Conservation (phyloP, 2,888 invertebrate species). For the Ellobium chinense region DNA sequence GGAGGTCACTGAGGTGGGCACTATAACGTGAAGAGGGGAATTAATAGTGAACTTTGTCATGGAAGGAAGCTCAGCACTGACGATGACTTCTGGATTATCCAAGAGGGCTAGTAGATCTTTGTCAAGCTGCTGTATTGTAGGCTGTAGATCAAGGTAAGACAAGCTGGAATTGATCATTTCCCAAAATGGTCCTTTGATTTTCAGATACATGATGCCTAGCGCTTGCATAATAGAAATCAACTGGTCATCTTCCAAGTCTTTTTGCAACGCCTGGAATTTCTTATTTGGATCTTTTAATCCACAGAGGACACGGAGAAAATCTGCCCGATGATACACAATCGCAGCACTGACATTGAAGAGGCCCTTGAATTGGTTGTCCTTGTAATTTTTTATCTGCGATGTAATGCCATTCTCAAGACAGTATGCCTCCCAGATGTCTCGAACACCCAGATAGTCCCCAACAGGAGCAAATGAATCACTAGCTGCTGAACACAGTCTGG, state of each 20-base stretch:
- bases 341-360: slow-evolving; percentile 14
- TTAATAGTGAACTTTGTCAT: background rate
- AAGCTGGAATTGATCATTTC: background rate
- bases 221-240: background rate
- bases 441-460: slow-evolving; percentile 5
- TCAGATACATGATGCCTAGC: background rate
- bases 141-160: background rate
- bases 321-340: background rate
- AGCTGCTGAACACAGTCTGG: background rate
- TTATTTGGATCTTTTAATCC: background rate
- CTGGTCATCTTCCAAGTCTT: background rate
- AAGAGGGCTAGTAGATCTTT: background rate
- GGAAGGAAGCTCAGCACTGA: background rate
- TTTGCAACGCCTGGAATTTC: background rate
- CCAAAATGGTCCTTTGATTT: background rate
- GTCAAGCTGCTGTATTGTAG: background rate
- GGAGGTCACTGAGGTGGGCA: background rate
- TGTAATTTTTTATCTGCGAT: background rate
- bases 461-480: background rate
- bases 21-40: background rate
- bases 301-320: background rate
- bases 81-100: background rate
- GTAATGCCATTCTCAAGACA: background rate
- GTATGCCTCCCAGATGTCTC: slow-evolving; percentile 6
- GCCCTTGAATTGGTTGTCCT: slow-evolving; percentile 26